Conservation (phyloP, 2,797 vertebrate species). For the Amblyopsis hoosieri region DNA sequence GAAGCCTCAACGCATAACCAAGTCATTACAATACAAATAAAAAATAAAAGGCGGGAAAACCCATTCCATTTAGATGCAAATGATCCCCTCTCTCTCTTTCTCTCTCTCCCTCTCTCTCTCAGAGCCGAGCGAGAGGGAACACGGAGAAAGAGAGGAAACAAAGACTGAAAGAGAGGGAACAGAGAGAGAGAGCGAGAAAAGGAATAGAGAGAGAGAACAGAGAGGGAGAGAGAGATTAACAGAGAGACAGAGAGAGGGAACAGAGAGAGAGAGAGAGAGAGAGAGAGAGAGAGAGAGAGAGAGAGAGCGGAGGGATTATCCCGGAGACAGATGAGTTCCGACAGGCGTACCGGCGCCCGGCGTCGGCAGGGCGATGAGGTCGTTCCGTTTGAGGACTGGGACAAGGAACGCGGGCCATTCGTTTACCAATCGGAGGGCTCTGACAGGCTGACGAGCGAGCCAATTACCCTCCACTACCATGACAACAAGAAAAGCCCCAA, state of each 20-base stretch:
- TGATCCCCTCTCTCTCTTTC: slow-evolving; percentile 43
- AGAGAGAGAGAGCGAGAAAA: background rate
- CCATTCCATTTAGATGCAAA: slow-evolving; percentile 80
- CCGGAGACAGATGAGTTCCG: slow-evolving; percentile 71
- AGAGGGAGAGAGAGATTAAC: background rate
- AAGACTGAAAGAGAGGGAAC: background rate
- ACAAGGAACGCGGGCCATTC: slow-evolving; percentile 52
- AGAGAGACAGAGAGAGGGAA: slow-evolving; percentile 16
- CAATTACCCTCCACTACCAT: slow-evolving; percentile 60
- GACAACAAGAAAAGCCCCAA: slow-evolving; percentile 46
- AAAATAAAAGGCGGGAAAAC: slow-evolving; percentile 44
- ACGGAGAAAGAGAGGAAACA: too few relatives aligned
- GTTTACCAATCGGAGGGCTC: slow-evolving; percentile 61
- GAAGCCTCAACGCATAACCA: slow-evolving; percentile 41
- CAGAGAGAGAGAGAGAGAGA: background rate
- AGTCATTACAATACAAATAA: slow-evolving; percentile 65
- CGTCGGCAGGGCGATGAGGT: slow-evolving; percentile 55
- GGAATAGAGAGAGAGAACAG: too few relatives aligned
- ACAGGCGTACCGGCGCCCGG: slow-evolving; percentile 55
- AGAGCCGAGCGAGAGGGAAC: slow-evolving; percentile 17
- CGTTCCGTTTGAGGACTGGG: slow-evolving; percentile 53
- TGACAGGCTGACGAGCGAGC: slow-evolving; percentile 55
- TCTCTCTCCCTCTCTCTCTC: slow-evolving; percentile 29
- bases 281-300: slow-evolving; percentile 11
- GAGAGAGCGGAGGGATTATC: slow-evolving; percentile 38